These are phyloP conservation scores for Mythimna loreyi DNA, from an alignment of 2,888 invertebrate species.

Conservation along the genomic window DNA sequence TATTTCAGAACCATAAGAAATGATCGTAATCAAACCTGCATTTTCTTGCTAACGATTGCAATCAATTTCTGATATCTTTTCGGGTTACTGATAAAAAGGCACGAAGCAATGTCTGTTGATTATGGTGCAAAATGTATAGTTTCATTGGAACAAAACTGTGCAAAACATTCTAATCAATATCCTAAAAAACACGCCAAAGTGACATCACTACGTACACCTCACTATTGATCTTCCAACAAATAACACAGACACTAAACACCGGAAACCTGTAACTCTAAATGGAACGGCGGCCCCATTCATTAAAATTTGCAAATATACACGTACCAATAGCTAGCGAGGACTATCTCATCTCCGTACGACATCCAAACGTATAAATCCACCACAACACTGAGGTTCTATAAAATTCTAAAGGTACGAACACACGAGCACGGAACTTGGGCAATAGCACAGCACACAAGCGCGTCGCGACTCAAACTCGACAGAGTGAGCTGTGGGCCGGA, in stretches of 20 bases:
- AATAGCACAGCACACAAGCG: conserved; percentile 76
- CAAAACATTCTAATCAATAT: conserved; percentile 35
- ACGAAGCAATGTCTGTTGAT: conserved; percentile 19
- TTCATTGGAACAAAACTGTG: conserved; percentile 17
- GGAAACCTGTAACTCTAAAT: conserved; percentile 66
- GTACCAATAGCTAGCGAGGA: conserved; percentile 76
- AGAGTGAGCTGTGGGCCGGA: conserved; percentile 80
- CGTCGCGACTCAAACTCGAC: conserved; percentile 79
- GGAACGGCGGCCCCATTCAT: conserved; percentile 49
- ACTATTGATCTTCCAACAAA: conserved; percentile 78
- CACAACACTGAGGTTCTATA: conserved; percentile 75
- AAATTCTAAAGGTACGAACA: conserved; percentile 66
- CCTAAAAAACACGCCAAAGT: conserved; percentile 60
- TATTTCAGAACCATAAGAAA: not conserved
- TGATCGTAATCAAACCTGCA: not conserved
- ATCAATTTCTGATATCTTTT: conserved; percentile 39
- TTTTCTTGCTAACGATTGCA: conserved; percentile 2
- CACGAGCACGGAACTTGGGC: conserved; percentile 69
- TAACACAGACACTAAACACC: conserved; percentile 66
- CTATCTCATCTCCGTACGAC: conserved; percentile 84
- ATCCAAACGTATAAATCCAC: conserved; percentile 76
- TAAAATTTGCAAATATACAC: conserved; percentile 62
- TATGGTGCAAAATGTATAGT: conserved; percentile 22
- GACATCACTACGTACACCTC: conserved; percentile 78
- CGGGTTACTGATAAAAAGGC: conserved; percentile 39